phyloP scores from a whole-genome alignment of 2,888 invertebrate genomes.

The Helobdella robusta region DNA sequence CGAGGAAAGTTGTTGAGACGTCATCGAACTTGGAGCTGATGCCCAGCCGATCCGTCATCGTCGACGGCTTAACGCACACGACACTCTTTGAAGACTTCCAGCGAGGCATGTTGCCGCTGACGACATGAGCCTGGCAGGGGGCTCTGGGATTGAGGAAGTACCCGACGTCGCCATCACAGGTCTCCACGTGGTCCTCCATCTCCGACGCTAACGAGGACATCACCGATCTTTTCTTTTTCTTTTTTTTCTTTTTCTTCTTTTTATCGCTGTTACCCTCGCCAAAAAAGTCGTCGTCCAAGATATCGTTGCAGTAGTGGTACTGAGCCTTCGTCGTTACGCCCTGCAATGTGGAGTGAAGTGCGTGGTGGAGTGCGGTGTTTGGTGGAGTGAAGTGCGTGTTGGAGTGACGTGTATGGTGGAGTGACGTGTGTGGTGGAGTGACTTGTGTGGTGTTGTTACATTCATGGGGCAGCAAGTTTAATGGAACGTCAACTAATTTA shows the following conservation, averaged over 20 bases:
- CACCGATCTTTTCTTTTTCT: slow-evolving; percentile 33
- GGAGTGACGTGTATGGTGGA: no score
- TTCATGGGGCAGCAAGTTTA: no score
- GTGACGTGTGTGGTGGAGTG: no score
- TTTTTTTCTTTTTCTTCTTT: slow-evolving; percentile 19
- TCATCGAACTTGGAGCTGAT: slow-evolving; percentile 39
- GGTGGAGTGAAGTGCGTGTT: no score
- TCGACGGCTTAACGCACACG: slow-evolving; percentile 42
- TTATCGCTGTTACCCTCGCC: not conserved
- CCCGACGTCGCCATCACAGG: slow-evolving; percentile 34
- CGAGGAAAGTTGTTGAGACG: slow-evolving; percentile 41
- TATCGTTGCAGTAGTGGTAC: slow-evolving; percentile 33
- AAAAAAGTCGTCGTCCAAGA: not conserved
- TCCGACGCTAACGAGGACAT: not conserved
- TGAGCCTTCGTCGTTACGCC: slow-evolving; percentile 35
- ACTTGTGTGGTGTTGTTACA: no score
- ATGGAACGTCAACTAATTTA: no score
- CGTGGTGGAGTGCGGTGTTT: not conserved
- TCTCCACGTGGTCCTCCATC: slow-evolving; percentile 22
- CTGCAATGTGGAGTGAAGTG: no score
- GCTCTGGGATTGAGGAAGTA: slow-evolving; percentile 35
- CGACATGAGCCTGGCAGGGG: slow-evolving; percentile 33
- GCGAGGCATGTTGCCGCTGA: slow-evolving; percentile 31
- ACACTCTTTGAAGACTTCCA: slow-evolving; percentile 36
- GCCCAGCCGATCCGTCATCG: slow-evolving; percentile 41